Base-by-base conservation (phyloP, 2,888 invertebrate species). In the Amiota minor region DNA sequence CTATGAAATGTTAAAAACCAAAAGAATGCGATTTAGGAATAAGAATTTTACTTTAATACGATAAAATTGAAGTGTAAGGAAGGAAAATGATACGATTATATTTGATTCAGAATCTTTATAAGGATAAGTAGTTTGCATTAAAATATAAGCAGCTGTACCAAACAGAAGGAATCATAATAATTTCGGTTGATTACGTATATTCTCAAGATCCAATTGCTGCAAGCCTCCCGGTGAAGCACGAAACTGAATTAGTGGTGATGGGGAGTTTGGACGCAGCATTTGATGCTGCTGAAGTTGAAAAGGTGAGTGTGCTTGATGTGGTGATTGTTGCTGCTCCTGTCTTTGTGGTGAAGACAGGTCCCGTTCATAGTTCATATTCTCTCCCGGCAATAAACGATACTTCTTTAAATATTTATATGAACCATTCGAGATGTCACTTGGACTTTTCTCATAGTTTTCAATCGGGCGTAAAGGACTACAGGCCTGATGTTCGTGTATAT, bases 321-420 rank as follows among this genome's bases (percentile, higher is more conserved):
- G 76, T 10, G 76, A 72, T 46, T 76, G 71, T 3, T 45, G 61
- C 68, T 9, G 69, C 20, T 74, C 50, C 49, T 69, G 20, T 2
- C 20, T 23, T 2, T 53, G 53, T 12, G 46, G 46, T 8, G 67
- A 16, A 1, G 64, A 16, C 11, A 50, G 68, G 8, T 8, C 56
- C 46, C 56, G 45, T 45, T 18, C 53, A 23, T 71, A 73, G 1
- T 74, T 73, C 64, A 77, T 49, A 14, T 84, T 79, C 65, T 85
- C 88, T 49, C 88, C 88, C 0, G 88, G 82, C 47, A 89, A 65
- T 23, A 89, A 76, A 0, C 88, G 85, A 79, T 89, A 89, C 73
- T 89, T 89, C 53, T 87, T 88, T 1, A 89, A 77, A 72, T 89
- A 89, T 64, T 85, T 89, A 62, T 89, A 89, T 0, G 89, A 89